Conservation (phyloP, 23 tunicate species). For the Halocynthia roretzi region DNA sequence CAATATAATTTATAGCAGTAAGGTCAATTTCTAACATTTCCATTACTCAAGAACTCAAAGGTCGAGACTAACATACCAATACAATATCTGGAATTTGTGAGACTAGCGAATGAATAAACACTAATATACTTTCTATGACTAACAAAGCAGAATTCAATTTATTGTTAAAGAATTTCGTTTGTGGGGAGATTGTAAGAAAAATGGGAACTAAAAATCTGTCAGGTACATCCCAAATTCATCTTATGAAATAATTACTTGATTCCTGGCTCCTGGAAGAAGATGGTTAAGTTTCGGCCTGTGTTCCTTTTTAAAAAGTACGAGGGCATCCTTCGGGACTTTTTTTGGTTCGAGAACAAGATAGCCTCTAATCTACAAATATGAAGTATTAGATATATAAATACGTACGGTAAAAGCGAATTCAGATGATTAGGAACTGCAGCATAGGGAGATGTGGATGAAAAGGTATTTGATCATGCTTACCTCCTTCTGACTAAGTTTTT, state of each 20-base stretch:
- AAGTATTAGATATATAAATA: background rate
- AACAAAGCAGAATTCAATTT: too few species aligned
- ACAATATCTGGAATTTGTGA: too few species aligned
- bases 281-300: constrained; percentile 6
- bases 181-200: too few species aligned
- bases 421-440: background rate
- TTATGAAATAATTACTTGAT: background rate
- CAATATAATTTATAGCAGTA: too few species aligned
- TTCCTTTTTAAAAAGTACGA: constrained; percentile 4
- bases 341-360: constrained; percentile 20
- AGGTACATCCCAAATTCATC: background rate
- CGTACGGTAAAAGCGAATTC: background rate
- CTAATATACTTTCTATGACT: too few species aligned
- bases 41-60: too few species aligned
- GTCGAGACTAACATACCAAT: too few species aligned
- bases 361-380: constrained; percentile 1
- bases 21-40: too few species aligned
- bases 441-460: background rate
- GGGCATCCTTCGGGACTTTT: constrained; percentile 18
- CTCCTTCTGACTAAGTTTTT: constrained; percentile 12
- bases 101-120: too few species aligned
- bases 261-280: constrained; percentile 10
- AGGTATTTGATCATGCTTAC: background rate
- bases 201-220: too few species aligned
- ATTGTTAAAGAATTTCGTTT: too few species aligned